These are phyloP conservation scores for Cassiopea andromeda DNA, from an alignment of 30 jellyfish, hydroid and myxozoan genomes.

Conservation along the genomic window DNA sequence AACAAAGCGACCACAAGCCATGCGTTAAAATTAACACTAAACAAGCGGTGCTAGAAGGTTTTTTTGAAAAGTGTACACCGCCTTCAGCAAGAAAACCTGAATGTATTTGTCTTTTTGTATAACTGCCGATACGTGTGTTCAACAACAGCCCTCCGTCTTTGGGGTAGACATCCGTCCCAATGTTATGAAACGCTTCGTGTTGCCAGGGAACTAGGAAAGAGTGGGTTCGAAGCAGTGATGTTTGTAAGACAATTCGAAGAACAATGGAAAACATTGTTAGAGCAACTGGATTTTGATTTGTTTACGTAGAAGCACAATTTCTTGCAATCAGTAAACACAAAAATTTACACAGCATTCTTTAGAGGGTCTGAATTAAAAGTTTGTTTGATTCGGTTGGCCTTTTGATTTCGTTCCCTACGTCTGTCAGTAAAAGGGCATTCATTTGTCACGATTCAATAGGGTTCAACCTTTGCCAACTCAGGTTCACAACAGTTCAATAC, in stretches of 20 bases:
- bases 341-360: background rate
- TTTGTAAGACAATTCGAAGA: background rate
- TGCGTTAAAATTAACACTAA: too few relatives aligned
- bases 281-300: background rate
- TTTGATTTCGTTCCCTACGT: background rate
- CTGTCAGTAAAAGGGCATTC: too few relatives aligned
- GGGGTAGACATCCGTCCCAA: background rate
- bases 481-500: too few relatives aligned
- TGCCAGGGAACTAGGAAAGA: background rate
- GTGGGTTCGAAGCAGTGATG: background rate
- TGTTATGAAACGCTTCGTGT: background rate
- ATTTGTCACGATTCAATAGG: too few relatives aligned
- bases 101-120: too few relatives aligned
- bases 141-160: background rate
- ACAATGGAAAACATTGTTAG: background rate
- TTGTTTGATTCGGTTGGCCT: background rate
- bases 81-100: too few relatives aligned
- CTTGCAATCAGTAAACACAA: background rate
- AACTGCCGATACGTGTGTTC: background rate
- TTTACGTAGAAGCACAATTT: background rate
- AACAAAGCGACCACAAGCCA: too few relatives aligned
- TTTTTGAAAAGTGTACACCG: too few relatives aligned
- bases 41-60: too few relatives aligned
- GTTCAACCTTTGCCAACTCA: too few relatives aligned
- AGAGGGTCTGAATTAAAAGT: background rate